Evolutionary conservation across 1,140 invertebrate species (phyloP).

Genomic region (Calephelis nemesis): DNA sequence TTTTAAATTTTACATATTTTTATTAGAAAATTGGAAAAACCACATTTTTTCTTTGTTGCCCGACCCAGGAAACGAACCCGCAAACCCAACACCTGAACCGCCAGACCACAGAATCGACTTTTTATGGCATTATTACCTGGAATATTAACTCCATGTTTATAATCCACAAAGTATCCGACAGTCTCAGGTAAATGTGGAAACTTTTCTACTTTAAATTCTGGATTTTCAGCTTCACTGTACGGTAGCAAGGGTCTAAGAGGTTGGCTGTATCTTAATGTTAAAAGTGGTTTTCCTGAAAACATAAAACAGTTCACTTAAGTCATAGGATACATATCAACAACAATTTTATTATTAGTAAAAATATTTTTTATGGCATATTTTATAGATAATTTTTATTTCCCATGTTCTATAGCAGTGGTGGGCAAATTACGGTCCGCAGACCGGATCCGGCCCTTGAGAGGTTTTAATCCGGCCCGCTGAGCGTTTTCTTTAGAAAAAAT

Average conservation of each 20-base stretch:
- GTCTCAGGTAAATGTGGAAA: slow-evolving; percentile 80
- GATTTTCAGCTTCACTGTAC: slow-evolving; percentile 79
- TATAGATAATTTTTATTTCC: background rate
- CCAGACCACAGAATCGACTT: no score
- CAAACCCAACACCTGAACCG: no score
- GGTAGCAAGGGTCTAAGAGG: slow-evolving; percentile 83
- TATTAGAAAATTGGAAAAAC: no score
- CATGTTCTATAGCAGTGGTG: no score
- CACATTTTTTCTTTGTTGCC: no score
- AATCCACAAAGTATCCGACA: slow-evolving; percentile 76
- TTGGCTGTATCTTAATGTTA: slow-evolving; percentile 82
- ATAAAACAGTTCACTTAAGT: background rate
- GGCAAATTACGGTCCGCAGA: no score
- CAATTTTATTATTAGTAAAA: background rate
- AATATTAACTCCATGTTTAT: slow-evolving; percentile 84
- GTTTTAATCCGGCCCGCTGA: no score
- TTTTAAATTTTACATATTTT: no score
- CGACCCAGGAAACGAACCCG: no score
- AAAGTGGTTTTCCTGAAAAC: slow-evolving; percentile 79
- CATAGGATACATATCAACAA: background rate
- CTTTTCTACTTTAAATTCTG: slow-evolving; percentile 77
- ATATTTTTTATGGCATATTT: background rate
- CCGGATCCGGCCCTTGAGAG: no score
- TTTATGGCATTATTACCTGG: slow-evolving; percentile 80
- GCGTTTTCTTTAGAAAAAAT: no score